phyloP scores from a whole-genome alignment of 2,888 invertebrate genomes.

The Panorpa germanica region DNA sequence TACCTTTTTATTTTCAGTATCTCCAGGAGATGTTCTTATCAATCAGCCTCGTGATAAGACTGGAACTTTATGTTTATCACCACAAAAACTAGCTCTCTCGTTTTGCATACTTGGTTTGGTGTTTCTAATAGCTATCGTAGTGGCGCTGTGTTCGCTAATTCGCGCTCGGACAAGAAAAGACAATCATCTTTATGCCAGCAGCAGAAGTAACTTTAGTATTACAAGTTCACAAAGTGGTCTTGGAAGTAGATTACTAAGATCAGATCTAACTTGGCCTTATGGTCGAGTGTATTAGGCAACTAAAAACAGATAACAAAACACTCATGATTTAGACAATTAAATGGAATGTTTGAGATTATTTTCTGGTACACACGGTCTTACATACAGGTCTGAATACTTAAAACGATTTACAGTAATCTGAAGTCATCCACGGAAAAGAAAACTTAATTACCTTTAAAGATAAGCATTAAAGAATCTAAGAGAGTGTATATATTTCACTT shows the following conservation, averaged over 20 bases:
- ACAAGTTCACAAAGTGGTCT: conserved; percentile 18
- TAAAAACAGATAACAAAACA: too few relatives aligned
- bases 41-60: conserved; percentile 37
- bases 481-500: too few relatives aligned
- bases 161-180: conserved; percentile 28
- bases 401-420: too few relatives aligned
- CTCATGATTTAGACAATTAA: too few relatives aligned
- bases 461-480: too few relatives aligned
- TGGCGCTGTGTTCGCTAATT: conserved; percentile 45
- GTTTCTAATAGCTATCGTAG: conserved; percentile 48
- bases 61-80: conserved; percentile 43
- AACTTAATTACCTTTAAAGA: too few relatives aligned
- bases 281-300: conserved; percentile 21
- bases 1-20: conserved; percentile 8
- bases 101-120: conserved; percentile 54
- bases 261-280: conserved; percentile 21
- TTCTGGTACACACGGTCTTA: too few relatives aligned
- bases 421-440: too few relatives aligned
- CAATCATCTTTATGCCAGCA: conserved; percentile 10
- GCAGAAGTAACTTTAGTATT: conserved; percentile 11
- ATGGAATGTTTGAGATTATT: too few relatives aligned
- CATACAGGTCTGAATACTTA: too few relatives aligned
- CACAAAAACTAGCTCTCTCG: conserved; percentile 56
- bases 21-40: conserved; percentile 12
- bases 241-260: conserved; percentile 20